These are phyloP conservation scores for Zaprionus gabonicus DNA, from an alignment of 1,140 invertebrate genomes.

Conservation along the genomic window DNA sequence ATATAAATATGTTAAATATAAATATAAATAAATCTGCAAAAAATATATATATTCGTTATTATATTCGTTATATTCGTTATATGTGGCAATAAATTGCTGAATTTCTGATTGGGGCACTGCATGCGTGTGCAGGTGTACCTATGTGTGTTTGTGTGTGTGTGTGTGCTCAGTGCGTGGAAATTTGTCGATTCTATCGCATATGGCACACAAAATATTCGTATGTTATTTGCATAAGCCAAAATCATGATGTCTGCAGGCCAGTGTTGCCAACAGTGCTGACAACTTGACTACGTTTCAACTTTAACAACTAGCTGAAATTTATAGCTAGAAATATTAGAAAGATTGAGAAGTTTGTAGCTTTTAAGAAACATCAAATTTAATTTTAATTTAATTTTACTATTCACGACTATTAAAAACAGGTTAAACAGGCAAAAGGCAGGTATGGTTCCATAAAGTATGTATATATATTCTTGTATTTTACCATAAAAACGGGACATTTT, in stretches of 20 bases:
- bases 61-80: slow-evolving; percentile 1
- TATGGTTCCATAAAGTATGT: too few species aligned
- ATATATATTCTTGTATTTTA: too few species aligned
- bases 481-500: too few species aligned
- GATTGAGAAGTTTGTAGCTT: too few species aligned
- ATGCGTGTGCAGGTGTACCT: background rate
- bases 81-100: slow-evolving; percentile 11
- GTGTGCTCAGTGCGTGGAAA: background rate
- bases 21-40: background rate
- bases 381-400: too few species aligned
- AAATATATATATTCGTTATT: slow-evolving; percentile 2
- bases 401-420: too few species aligned
- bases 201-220: background rate
- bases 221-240: slow-evolving; percentile 3
- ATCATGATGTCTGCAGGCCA: background rate
- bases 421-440: too few species aligned
- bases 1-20: background rate
- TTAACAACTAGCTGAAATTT: too few species aligned
- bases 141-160: too few species aligned
- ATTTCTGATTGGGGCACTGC: background rate
- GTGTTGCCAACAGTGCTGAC: background rate
- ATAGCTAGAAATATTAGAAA: too few species aligned
- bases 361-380: too few species aligned
- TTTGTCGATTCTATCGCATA: background rate
- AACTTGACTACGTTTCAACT: background rate